Evolutionary conservation across 2,888 invertebrate genomes (phyloP).

Genomic region (Lasioglossum calceatum): DNA sequence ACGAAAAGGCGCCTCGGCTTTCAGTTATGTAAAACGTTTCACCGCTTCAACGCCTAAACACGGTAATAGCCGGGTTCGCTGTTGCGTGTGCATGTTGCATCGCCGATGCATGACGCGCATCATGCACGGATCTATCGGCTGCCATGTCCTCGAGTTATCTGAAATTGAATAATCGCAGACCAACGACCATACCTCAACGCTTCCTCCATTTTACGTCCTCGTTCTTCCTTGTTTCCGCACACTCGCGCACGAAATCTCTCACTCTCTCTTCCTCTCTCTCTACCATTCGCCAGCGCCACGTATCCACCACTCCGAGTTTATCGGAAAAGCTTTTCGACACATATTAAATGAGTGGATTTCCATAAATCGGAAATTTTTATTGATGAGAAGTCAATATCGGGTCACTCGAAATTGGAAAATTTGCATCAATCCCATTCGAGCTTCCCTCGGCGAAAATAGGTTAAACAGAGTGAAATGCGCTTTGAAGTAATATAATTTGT

Average conservation of each 20-base stretch:
- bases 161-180: constrained; percentile 55
- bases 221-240: neutral
- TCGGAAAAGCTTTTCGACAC: neutral
- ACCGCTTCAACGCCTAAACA: constrained; percentile 51
- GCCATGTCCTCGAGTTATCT: constrained; percentile 44
- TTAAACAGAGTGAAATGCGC: neutral
- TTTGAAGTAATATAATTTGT: neutral
- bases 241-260: neutral
- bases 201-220: constrained; percentile 13
- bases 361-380: constrained; percentile 12
- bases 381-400: neutral
- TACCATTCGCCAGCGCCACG: neutral
- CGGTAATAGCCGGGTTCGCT: constrained; percentile 51
- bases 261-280: neutral
- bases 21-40: constrained; percentile 65
- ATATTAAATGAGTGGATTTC: constrained; percentile 3
- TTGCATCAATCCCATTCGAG: neutral
- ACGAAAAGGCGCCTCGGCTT: constrained; percentile 38
- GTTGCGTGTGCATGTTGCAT: constrained; percentile 45
- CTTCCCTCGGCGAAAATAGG: neutral
- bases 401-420: neutral
- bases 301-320: neutral
- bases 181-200: constrained; percentile 34
- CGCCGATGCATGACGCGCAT: constrained; percentile 57
- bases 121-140: constrained; percentile 26